A percentile compares a stretch with the other conserved stretches of the same genome.
Evolutionary conservation across 2,888 invertebrate species (phyloP).

Genomic region (Scrobipalpa costella): DNA sequence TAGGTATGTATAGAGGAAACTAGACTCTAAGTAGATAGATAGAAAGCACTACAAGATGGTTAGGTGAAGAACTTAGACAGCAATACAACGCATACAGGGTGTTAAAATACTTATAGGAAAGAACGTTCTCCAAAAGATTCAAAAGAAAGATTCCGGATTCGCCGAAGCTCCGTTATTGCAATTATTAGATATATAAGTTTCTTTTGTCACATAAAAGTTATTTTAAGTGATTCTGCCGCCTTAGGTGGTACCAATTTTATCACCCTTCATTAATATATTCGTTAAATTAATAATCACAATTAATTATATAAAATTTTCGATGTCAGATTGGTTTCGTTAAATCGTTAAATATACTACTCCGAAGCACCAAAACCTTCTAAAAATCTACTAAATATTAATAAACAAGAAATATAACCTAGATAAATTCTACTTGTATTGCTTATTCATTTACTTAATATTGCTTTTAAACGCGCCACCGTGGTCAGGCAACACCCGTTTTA

Average conservation of each 20-base stretch:
- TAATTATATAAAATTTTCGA: constrained; percentile 60
- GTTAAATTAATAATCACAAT: constrained; percentile 39
- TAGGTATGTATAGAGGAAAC: constrained; percentile 43
- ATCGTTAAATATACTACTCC: constrained; percentile 61
- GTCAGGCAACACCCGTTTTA: constrained; percentile 52
- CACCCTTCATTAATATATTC: constrained; percentile 3
- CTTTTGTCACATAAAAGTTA: neutral
- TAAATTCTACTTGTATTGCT: constrained; percentile 72
- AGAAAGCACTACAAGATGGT: constrained; percentile 18
- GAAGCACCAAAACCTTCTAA: constrained; percentile 74
- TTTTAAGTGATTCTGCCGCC: neutral
- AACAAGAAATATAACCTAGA: constrained; percentile 54
- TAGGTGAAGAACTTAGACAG: constrained; percentile 32
- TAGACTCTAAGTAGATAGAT: constrained; percentile 21
- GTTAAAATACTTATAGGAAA: neutral
- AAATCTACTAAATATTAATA: constrained; percentile 63
- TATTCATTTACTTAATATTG: constrained; percentile 74
- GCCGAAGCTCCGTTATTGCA: too few species aligned
- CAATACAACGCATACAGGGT: constrained; percentile 29
- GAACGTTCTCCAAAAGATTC: too few species aligned
- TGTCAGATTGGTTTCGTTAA: constrained; percentile 64
- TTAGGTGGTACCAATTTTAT: neutral
- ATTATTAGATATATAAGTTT: too few species aligned
- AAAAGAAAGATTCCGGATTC: too few species aligned
- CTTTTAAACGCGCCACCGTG: constrained; percentile 70